phyloP scores from a whole-genome alignment of 2,113 vertebrate genomes.

The Hiodon tergisus region DNA sequence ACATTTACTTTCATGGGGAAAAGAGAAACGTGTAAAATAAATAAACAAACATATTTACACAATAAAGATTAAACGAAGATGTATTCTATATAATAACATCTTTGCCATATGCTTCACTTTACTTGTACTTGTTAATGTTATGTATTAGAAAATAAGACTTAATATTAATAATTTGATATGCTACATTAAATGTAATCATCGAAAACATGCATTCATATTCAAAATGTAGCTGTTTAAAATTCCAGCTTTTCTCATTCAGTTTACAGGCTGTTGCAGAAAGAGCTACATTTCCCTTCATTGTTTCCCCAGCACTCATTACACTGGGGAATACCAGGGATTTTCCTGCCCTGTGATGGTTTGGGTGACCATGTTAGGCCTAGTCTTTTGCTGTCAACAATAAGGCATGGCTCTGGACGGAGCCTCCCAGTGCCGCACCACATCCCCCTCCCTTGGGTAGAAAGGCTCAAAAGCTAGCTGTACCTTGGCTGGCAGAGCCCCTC shows the following conservation, averaged over 20 bases:
- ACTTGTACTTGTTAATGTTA: neutral
- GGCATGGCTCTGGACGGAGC: constrained; percentile 27
- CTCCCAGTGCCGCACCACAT: constrained; percentile 30
- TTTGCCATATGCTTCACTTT: neutral
- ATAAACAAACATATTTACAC: neutral
- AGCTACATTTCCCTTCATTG: too few relatives aligned
- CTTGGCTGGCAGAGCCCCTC: constrained; percentile 49
- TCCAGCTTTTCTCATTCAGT: neutral
- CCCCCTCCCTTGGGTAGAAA: constrained; percentile 33
- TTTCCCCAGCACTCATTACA: neutral
- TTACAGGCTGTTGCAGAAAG: too few relatives aligned
- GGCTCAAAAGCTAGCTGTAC: constrained; percentile 46
- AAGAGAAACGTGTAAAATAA: neutral
- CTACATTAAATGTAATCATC: neutral
- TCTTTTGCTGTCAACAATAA: constrained; percentile 33
- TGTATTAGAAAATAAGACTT: neutral
- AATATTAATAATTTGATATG: neutral
- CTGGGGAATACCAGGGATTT: neutral
- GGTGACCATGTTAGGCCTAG: neutral
- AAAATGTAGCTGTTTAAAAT: neutral
- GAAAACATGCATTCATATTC: too few relatives aligned
- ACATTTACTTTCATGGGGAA: too few relatives aligned
- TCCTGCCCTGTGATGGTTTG: neutral
- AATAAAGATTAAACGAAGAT: neutral
- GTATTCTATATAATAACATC: neutral